Base-by-base conservation (phyloP, 1,140 invertebrate genomes). In the Schlechtendalia chinensis region DNA sequence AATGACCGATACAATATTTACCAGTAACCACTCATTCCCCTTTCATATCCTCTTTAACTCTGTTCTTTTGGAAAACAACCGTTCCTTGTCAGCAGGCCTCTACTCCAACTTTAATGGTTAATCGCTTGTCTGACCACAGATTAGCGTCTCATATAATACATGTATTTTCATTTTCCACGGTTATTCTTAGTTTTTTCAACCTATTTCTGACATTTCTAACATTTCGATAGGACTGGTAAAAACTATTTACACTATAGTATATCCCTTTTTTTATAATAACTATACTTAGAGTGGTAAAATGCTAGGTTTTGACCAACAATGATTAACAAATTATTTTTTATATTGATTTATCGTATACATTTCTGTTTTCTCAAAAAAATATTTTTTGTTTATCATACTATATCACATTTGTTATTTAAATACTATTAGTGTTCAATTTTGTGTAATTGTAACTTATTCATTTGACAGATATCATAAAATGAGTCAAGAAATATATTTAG, bases 1-100 rank as follows among this genome's bases (percentile, higher is more conserved):
- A 79, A 79, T 79, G 75, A 58, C 24, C 56, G 16, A 79, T 47
- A 39, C 58, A 79, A 79, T 79, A 79, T 79, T 79, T 79, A 32
- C 58, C 39, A 58, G 45, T 69, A n/a, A 47, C 29, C n/a, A 29
- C 27, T 17, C 22, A n/a, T 3, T 27, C 47, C 24, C 5, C n/a
- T 0, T 16, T 53, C 24, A 54, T 50, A 69, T 69, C 67, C 69
- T 72, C 10, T 72, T 72, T 72, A 72, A 45, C 56, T 12, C 24
- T 22, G 56, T 47, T 17, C n/a, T 24, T 24, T 29, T 16, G 22
- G 63, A 59, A 79, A 79, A 79, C 74, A 63, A 61, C 39, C 39
- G n/a, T 79, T 63, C 29, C 19, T 14, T 79, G 56, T 47, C 56
- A 63, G 75, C 47, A 39, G 53, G 22, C 54, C 29, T 3, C 6